Base-by-base conservation (phyloP, 2,888 invertebrate species). In the Drosophila neonasuta region DNA sequence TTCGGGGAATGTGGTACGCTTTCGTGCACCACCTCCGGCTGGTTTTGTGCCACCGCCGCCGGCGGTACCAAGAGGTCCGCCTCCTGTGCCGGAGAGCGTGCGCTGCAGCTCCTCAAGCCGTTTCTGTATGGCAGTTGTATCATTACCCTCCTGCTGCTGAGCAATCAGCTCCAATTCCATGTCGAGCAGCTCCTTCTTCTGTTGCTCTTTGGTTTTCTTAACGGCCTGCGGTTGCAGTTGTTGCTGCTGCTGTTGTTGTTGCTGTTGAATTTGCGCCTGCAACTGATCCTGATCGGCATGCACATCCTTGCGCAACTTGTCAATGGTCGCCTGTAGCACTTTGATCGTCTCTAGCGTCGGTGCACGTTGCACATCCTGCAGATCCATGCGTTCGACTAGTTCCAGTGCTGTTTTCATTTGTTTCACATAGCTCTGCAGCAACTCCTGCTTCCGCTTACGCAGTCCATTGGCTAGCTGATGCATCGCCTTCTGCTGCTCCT, bases 161-260 rank as follows among this genome's bases (percentile, higher is more conserved):
- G 95, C 96, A 84, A 97, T 96, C 73, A 98, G 92, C 89, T 98
- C 98, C 86, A 98, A 90, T 88, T 98, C 98, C 0, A 97, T 96
- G 88, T 98, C 98, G 9, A 98, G 92, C 54, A 98, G 94, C 87
- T 97, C 97, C 86, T 96, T 96, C 89, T 97, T 96, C 0, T 96
- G 94, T 85, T 96, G 96, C 86, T 96, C 96, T 74, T 95, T 93
- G 1, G 94, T 94, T 86, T 95, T 95, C 29, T 92, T 92, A 0
- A 92, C 92, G 59, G 91, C 89, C 15, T 89, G 59, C 20, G 46
- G 9, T 49, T 74, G 78, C 17, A 69, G 86, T 42, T 71, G 71
- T 48, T 66, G 68, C 9, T 71, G 68, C 29, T 78, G 66, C 11
- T 68, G 68, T 30, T 78, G 86, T 62, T 85, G 75, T 30, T 83